These are phyloP conservation scores for Eilema griseolum DNA, from an alignment of 2,888 invertebrate species.

Conservation along the genomic window DNA sequence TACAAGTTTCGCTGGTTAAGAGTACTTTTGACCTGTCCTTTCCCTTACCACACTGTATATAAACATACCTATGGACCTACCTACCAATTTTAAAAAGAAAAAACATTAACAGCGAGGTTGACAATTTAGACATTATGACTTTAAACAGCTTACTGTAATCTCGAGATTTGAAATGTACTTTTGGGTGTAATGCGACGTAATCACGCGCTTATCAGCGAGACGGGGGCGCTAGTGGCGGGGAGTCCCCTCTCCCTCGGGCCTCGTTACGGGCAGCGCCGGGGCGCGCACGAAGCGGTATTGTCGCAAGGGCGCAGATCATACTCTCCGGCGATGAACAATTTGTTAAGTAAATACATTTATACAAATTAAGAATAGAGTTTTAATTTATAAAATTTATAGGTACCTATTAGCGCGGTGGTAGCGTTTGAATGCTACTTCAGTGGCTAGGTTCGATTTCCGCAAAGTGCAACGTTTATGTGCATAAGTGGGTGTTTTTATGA, in stretches of 20 bases:
- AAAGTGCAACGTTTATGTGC: not conserved
- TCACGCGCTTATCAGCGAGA: conserved; percentile 21
- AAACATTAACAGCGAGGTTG: not conserved
- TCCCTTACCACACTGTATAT: not conserved
- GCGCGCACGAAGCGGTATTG: conserved; percentile 67
- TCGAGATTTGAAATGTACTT: conserved; percentile 17
- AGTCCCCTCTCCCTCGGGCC: conserved; percentile 42
- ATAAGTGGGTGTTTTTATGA: no score
- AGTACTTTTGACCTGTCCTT: not conserved
- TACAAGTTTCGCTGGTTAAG: no score
- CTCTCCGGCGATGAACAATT: not conserved
- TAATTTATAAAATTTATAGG: not conserved
- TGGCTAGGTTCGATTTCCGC: not conserved
- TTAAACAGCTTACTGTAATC: conserved; percentile 20
- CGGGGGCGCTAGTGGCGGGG: not conserved
- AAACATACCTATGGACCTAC: no score
- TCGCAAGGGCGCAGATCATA: conserved; percentile 32
- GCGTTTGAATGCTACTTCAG: not conserved
- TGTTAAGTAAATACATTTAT: conserved; percentile 12
- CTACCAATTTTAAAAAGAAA: not conserved
- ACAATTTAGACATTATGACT: conserved; percentile 1
- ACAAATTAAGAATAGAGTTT: not conserved
- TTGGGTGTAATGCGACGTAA: conserved; percentile 21
- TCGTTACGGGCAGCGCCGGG: conserved; percentile 55
- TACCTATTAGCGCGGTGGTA: not conserved